A percentile compares a stretch with the other conserved stretches of the same genome.
phyloP scores from a whole-genome alignment of 2,113 vertebrate species.

The Hyperoodon ampullatus region DNA sequence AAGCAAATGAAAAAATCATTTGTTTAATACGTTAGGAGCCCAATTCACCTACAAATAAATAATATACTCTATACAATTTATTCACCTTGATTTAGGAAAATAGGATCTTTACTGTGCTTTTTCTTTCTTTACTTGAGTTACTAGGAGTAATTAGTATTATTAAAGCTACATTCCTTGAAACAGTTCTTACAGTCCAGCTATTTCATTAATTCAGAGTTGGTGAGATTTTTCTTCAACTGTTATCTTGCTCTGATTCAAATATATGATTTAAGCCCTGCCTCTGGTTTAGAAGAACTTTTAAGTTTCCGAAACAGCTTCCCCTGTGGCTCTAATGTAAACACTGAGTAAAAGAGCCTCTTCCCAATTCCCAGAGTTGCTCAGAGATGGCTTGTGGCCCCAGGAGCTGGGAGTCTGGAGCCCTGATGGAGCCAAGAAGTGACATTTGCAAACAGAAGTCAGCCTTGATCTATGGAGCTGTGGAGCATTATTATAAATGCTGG shows the following conservation, averaged over 20 bases:
- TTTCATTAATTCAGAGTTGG: not conserved
- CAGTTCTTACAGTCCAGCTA: not conserved
- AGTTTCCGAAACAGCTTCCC: not conserved
- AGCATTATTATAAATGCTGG: not conserved
- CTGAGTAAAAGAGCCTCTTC: not conserved
- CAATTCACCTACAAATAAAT: not conserved
- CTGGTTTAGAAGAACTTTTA: constrained; percentile 15
- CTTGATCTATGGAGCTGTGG: not conserved
- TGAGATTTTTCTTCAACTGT: not conserved
- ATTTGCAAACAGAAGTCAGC: not conserved
- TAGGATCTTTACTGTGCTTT: not conserved
- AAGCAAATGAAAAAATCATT: not conserved
- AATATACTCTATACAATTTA: not conserved
- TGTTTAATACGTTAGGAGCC: not conserved
- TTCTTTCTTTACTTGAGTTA: not conserved
- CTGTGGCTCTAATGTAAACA: not conserved
- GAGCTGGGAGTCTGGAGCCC: not conserved
- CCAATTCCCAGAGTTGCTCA: not conserved
- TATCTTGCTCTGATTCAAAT: constrained; percentile 26
- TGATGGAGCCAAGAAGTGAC: not conserved
- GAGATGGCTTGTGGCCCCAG: not conserved
- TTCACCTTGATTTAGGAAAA: not conserved
- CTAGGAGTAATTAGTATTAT: not conserved
- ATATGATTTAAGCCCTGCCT: not conserved
- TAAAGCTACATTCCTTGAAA: constrained; percentile 5